Conservation (phyloP, 2,797 vertebrate genomes). For the Heterohyrax brucei region DNA sequence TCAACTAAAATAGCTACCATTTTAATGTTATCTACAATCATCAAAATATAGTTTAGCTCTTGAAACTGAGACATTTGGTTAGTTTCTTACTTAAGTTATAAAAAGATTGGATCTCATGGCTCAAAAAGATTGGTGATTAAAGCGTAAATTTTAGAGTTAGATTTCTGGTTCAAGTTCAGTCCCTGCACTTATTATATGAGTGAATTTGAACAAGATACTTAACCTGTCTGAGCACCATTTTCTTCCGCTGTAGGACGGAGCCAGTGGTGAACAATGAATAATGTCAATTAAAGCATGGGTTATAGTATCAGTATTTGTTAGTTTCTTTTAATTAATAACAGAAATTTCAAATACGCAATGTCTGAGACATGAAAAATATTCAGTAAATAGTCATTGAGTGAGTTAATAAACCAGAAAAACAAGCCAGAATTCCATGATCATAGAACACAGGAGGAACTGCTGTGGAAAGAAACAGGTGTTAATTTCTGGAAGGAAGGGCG, state of each 20-base stretch:
- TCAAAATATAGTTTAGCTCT: conserved; percentile 71
- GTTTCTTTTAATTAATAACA: not conserved
- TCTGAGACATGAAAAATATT: not conserved
- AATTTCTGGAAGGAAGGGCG: conserved; percentile 47
- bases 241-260: not conserved
- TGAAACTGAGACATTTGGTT: conserved; percentile 64
- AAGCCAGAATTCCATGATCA: conserved; percentile 31
- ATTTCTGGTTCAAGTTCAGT: conserved; percentile 19
- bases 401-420: conserved; percentile 76
- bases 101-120: conserved; percentile 46
- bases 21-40: conserved; percentile 78
- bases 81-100: conserved; percentile 69
- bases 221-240: not conserved
- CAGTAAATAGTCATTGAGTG: not conserved
- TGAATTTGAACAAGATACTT: not conserved
- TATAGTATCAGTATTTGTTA: not conserved
- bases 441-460: conserved; percentile 4
- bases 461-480: conserved; percentile 54
- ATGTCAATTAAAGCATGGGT: not conserved
- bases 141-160: not conserved
- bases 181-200: not conserved
- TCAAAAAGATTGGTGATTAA: conserved; percentile 52
- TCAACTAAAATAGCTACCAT: conserved; percentile 79
- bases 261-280: not conserved
- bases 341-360: not conserved